Conservation (phyloP, 2,113 vertebrate species). For the Takifugu flavidus region DNA sequence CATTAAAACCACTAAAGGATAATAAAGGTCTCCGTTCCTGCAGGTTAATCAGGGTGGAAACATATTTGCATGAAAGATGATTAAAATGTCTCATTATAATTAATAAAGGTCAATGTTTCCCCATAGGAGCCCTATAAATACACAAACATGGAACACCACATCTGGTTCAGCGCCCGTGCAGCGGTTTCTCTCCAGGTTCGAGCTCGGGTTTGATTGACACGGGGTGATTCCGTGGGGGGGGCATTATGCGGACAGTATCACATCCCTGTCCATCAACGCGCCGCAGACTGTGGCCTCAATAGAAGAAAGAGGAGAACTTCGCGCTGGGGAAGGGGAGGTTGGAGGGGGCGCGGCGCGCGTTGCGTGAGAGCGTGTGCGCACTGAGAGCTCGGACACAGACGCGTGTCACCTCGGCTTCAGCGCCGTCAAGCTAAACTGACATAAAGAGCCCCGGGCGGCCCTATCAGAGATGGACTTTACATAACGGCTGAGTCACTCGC, state of each 20-base stretch:
- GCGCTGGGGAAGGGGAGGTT: conserved; percentile 30
- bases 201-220: conserved; percentile 31
- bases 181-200: neutral
- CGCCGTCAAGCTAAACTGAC: conserved; percentile 69
- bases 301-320: neutral
- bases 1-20: conserved; percentile 8
- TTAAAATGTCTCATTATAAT: conserved; percentile 49
- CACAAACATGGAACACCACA: conserved; percentile 17
- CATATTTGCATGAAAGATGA: conserved; percentile 32
- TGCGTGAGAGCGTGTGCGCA: conserved; percentile 9
- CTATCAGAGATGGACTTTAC: conserved; percentile 75
- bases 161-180: conserved; percentile 7
- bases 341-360: conserved; percentile 28
- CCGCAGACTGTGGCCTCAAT: neutral
- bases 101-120: conserved; percentile 20
- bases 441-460: conserved; percentile 67
- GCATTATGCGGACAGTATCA: conserved; percentile 45
- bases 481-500: conserved; percentile 74
- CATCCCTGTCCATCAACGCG: conserved; percentile 30
- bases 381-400: conserved; percentile 57
- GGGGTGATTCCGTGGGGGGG: conserved; percentile 42
- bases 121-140: conserved; percentile 32
- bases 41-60: conserved; percentile 15
- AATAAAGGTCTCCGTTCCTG: conserved; percentile 4
- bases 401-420: conserved; percentile 67